A percentile compares a stretch with the other conserved stretches of the same genome.
phyloP scores from a whole-genome alignment of 2,797 vertebrate genomes.

The Catharus ustulatus region DNA sequence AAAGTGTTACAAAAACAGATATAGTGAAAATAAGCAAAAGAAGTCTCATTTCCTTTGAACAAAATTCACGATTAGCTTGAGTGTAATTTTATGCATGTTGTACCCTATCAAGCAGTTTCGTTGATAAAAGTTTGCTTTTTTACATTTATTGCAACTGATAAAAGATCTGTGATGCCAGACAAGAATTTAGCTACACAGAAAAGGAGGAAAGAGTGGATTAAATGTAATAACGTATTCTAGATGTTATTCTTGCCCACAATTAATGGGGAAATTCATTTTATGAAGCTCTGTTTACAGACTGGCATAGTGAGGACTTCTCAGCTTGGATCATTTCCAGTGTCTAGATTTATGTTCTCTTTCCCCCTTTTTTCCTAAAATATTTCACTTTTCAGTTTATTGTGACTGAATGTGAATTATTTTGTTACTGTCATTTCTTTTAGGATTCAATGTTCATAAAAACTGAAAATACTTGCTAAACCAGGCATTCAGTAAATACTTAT shows the following conservation, averaged over 20 bases:
- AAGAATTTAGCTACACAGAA: slow-evolving; percentile 43
- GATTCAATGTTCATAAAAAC: not conserved
- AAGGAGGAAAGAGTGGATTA: slow-evolving; percentile 44
- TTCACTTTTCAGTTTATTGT: slow-evolving; percentile 68
- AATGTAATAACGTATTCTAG: slow-evolving; percentile 41
- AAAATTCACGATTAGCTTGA: slow-evolving; percentile 60
- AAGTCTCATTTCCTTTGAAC: slow-evolving; percentile 65
- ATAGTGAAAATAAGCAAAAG: slow-evolving; percentile 68
- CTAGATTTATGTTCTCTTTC: slow-evolving; percentile 61
- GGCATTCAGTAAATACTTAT: not conserved
- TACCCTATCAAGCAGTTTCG: slow-evolving; percentile 44
- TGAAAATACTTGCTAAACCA: not conserved
- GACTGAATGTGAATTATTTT: slow-evolving; percentile 43
- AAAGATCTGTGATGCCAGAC: slow-evolving; percentile 48
- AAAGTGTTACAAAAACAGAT: slow-evolving; percentile 75
- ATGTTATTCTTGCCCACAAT: slow-evolving; percentile 70
- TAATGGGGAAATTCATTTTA: slow-evolving; percentile 76
- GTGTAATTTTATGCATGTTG: slow-evolving; percentile 26
- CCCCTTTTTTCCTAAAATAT: slow-evolving; percentile 49
- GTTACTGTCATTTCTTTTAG: slow-evolving; percentile 44
- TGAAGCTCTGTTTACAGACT: slow-evolving; percentile 79
- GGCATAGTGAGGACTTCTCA: slow-evolving; percentile 83
- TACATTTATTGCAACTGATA: slow-evolving; percentile 63
- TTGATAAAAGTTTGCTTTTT: slow-evolving; percentile 38
- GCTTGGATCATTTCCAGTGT: slow-evolving; percentile 74